Base-by-base conservation (phyloP, 2,888 invertebrate genomes). In the Lypha dubia region DNA sequence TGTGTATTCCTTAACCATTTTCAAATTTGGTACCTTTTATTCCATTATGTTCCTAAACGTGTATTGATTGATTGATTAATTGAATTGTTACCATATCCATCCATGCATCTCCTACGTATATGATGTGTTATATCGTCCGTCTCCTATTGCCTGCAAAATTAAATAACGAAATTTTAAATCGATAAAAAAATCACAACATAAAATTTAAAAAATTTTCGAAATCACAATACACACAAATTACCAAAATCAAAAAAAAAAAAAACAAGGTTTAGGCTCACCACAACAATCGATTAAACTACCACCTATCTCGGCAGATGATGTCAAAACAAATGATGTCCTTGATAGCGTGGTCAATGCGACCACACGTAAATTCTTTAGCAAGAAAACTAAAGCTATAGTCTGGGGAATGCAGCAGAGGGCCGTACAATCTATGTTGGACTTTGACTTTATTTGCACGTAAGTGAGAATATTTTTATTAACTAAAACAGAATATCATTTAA, bases 361-460 rank as follows among this genome's bases (percentile, higher is more conserved):
- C 68, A 87, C 91, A 0, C 90, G 93, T 86, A 94, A 95, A 28
- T 94, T 98, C 85, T 98, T 98, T 93, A 94, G 94, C n/a, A 94
- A 94, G 86, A 93, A 94, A 83, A 99, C 98, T 13, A 97, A 97
- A 91, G 95, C 98, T 11, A 98, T 99, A 89, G 96, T 99, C 22
- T 99, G 99, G 99, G 99, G 99, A 85, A 99, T 99, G 98, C 99
- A 99, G 93, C 97, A 96, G 60, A 94, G 98, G 83, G 99, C 99
- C 24, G 98, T 99, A 9, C 98, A 97, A 87, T 92, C 92, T 41
- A 92, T 93, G 92, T 89, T 92, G 32, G 92, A 92, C 79, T 92
- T 92, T 87, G 92, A 92, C 86, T 92, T 92, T 68, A 92, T 93
- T 82, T 92, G 92, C 91, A 91, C 92, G 92, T 90, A 83, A 89